Percentiles rank a stretch among this genome's conserved stretches.
Conservation (phyloP, 2,888 invertebrate species). For the Heteromyza rotundicornis region DNA sequence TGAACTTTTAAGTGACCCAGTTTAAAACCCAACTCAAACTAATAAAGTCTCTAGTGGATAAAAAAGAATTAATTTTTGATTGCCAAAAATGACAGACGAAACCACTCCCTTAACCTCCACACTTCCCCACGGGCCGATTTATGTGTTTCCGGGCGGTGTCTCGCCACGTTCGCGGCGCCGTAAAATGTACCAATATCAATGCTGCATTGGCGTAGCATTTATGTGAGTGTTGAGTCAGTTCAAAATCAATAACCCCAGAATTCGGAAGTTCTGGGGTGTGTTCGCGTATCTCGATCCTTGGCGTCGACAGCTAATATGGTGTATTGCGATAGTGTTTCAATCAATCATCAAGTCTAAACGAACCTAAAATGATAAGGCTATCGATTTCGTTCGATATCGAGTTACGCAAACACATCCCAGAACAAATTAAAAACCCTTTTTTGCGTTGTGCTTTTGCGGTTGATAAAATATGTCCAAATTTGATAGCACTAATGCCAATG, state of each 20-base stretch:
- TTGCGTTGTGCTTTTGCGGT: no score
- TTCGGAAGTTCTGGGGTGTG: no score
- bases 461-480: no score
- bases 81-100: slow-evolving; percentile 61
- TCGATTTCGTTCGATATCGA: no score
- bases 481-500: no score
- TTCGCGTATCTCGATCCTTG: no score
- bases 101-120: slow-evolving; percentile 63
- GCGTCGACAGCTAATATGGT: no score
- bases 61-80: not conserved
- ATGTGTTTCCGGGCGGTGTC: slow-evolving; percentile 65
- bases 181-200: slow-evolving; percentile 70
- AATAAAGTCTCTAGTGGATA: no score
- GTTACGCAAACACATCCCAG: no score
- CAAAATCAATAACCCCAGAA: not conserved
- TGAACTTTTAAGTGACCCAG: not conserved
- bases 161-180: slow-evolving; percentile 62
- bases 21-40: no score
- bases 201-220: slow-evolving; percentile 72
- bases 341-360: not conserved
- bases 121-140: slow-evolving; percentile 58
- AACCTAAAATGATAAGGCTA: no score
- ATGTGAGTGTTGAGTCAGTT: slow-evolving; percentile 67
- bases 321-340: not conserved
- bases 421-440: no score